These are phyloP conservation scores for Epinotia nisella DNA, from an alignment of 2,888 invertebrate species.

Conservation along the genomic window DNA sequence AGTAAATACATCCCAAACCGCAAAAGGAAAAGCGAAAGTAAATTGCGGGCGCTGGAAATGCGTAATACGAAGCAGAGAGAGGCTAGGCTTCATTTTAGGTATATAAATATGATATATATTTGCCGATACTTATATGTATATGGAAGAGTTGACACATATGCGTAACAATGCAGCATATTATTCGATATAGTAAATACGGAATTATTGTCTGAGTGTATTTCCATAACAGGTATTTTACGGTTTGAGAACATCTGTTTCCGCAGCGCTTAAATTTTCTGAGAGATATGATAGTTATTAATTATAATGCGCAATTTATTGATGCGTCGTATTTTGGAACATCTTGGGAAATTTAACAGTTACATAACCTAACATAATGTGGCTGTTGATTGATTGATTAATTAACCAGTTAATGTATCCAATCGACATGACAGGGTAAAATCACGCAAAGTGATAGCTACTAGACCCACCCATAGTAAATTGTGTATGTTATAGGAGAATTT, in stretches of 20 bases:
- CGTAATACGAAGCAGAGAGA: constrained; percentile 33
- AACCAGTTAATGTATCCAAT: no score
- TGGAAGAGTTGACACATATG: constrained; percentile 1
- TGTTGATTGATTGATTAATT: no score
- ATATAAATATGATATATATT: not conserved
- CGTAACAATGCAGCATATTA: constrained; percentile 1
- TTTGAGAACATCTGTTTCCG: not conserved
- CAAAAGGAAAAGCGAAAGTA: constrained; percentile 31
- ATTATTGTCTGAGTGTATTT: constrained; percentile 1
- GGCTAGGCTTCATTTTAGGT: constrained; percentile 16
- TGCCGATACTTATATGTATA: not conserved
- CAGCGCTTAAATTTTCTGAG: not conserved
- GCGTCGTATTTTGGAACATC: no score
- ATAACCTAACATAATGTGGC: no score
- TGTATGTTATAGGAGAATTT: not conserved
- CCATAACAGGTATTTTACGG: not conserved
- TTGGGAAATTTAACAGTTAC: no score
- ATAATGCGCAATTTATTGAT: no score
- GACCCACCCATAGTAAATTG: no score
- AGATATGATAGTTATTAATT: not conserved
- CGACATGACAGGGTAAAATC: no score
- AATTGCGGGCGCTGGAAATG: constrained; percentile 26
- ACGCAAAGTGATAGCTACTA: no score
- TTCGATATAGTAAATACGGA: not conserved
- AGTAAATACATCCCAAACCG: not conserved